A percentile compares a stretch with the other conserved stretches of the same genome.
Evolutionary conservation across 1,140 invertebrate genomes (phyloP).

Genomic region (Drosophila nikananu): DNA sequence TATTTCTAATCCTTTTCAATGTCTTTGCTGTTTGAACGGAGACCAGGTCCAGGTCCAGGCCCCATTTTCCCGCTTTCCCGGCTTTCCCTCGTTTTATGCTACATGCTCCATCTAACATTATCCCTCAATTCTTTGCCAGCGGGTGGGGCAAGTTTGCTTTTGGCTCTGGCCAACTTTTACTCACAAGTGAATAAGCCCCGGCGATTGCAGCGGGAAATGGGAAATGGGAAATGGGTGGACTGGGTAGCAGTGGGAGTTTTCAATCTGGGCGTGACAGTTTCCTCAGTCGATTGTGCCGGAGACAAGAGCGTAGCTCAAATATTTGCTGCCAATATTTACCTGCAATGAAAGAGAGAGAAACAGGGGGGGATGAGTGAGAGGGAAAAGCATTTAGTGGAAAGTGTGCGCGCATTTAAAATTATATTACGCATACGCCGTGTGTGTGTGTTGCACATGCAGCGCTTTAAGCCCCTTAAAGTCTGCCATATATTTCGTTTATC

Average conservation of each 20-base stretch:
- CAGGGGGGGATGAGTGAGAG: constrained; percentile 6
- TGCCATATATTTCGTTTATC: constrained; percentile 1
- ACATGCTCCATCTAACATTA: constrained; percentile 41
- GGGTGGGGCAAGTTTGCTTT: constrained; percentile 39
- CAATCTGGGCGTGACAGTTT: constrained; percentile 44
- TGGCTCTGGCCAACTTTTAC: constrained; percentile 50
- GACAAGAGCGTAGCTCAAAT: constrained; percentile 66
- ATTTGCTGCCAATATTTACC: constrained; percentile 78
- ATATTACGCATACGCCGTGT: constrained; percentile 58
- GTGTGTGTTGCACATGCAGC: constrained; percentile 33
- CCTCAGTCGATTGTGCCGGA: constrained; percentile 40
- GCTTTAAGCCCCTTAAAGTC: constrained; percentile 33
- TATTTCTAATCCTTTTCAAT: constrained; percentile 38
- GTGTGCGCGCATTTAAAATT: constrained; percentile 50
- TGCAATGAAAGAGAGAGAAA: constrained; percentile 53
- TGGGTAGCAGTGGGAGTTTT: neutral
- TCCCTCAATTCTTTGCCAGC: constrained; percentile 45
- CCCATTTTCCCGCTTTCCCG: neutral
- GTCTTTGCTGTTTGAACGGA: constrained; percentile 22
- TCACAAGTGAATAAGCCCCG: constrained; percentile 57
- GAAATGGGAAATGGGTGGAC: neutral
- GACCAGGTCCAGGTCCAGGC: neutral
- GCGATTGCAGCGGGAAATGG: constrained; percentile 16
- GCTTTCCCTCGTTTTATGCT: neutral
- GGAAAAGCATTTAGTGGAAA: constrained; percentile 20